Evolutionary conservation across 1,140 invertebrate species (phyloP), one percentile per base, ranked within the genome.

Genomic region (Hypsibius dujardini): DNA sequence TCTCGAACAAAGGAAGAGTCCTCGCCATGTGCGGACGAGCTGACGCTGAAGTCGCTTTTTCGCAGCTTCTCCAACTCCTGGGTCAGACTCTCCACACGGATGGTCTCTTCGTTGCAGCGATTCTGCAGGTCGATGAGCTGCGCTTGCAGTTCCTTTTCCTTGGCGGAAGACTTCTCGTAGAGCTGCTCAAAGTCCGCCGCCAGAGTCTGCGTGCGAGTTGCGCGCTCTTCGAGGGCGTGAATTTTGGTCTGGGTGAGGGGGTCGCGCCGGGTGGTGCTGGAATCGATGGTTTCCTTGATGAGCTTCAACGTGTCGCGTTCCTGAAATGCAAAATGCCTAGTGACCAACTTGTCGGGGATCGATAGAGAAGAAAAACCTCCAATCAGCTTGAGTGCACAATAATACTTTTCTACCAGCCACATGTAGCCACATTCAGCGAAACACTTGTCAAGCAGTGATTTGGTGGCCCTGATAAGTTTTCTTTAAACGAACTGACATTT

Each of bases 271-370:
- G 50, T 12, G 7, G 50, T 56, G 50, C 50, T 56, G 50, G 50
- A 56, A 56, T 56, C 50, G 7, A 56, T 56, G 50, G 50, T 56
- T 56, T 56, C 50, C 50, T 56, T 56, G 50, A 56, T 56, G 7
- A 56, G 50, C 50, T 56, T 56, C 50, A 56, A n/a, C 50, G 50
- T 56, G 50, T 56, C 50, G n/a, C 50, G 50, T n/a, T 56, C 50
- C 50, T 56, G 50, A 7, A 56, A 56, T 12, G 7, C 7, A n/a
- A 56, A 56, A 56, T 56, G 7, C 28, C 28, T 28, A 28, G 28
- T 28, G 28, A 28, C 28, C 28, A 28, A 28, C 28, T 28, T 28
- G 28, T 28, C 28, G 28, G 28, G 28, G 28, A 28, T 28, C 28
- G 28, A 28, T 28, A 28, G 28, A 28, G 28, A 28, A 28, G 28